Evolutionary conservation across 1,140 invertebrate species (phyloP), one percentile per base, ranked within the genome.

Genomic region (Diuraphis noxia): DNA sequence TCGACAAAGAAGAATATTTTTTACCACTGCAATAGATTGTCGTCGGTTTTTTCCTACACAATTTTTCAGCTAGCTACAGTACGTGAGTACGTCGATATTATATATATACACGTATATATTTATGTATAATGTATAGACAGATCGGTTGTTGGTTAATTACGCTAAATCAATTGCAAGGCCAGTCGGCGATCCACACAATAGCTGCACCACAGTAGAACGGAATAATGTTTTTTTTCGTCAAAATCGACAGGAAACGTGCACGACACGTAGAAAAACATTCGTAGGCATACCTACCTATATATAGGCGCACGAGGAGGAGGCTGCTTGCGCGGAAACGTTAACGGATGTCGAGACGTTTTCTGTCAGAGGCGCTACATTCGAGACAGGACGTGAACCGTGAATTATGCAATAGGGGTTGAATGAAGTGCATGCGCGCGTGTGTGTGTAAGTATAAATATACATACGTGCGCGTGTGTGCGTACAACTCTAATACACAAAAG

Each of bases 271-370:
- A 56, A 56, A 56, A 25, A 87, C 43, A 49, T 46, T 41, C 19
- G 25, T 41, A 30, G 40, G 43, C 30, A 23, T 19, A 46, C 17
- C 21, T 38, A 40, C 4, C 36, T 10, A 10, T 13, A 34, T 34
- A 38, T 25, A 43, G 38, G 13, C 10, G 30, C 13, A 43, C 38
- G 40, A 30, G 25, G 85, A 87, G 46, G 49, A 87, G 23, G 49
- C 85, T 56, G 85, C 17, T n/a, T 85, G 82, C 52, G 38, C 52
- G 86, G 46, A 86, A 86, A 86, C 52, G 52, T 52, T 56, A 88
- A 88, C 86, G 86, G 86, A 88, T 88, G 86, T 88, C 13, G 56
- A 88, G 86, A 88, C 38, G 86, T 88, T 88, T 88, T 88, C 36
- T 63, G 23, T 52, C 49, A 21, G 46, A 49, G 34, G 30, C 30